Percentiles rank a stretch among this genome's conserved stretches.
phyloP scores from a whole-genome alignment of 2,888 invertebrate genomes.

The Lithosia quadra region DNA sequence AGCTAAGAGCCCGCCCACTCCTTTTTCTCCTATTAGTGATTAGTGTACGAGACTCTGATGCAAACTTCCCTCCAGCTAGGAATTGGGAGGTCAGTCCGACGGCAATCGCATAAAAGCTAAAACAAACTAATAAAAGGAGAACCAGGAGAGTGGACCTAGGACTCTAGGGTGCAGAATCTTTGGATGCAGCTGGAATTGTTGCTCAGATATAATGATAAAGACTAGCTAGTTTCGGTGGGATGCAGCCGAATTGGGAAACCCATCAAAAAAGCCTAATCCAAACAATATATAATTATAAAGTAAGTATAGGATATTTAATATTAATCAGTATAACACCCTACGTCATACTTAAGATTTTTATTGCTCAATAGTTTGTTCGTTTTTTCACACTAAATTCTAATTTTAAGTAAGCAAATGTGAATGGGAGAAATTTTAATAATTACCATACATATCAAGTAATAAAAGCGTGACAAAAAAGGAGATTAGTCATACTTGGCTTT shows the following conservation, averaged over 20 bases:
- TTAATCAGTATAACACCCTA: background rate
- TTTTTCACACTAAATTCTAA: conserved; percentile 2
- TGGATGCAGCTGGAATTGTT: no score
- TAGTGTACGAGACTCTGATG: no score
- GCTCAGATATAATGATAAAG: background rate
- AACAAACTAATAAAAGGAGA: no score
- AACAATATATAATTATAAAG: no score
- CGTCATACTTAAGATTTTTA: background rate
- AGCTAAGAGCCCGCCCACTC: no score
- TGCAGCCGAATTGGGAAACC: no score
- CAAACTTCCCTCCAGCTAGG: no score
- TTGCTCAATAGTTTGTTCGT: background rate
- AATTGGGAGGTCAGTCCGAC: no score
- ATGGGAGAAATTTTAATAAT: conserved; percentile 4
- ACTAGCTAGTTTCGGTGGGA: background rate
- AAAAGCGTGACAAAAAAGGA: conserved; percentile 2
- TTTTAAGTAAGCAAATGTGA: background rate
- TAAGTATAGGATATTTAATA: no score
- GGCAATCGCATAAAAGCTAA: no score
- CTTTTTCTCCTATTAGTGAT: background rate
- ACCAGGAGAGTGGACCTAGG: no score
- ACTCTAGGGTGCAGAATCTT: no score
- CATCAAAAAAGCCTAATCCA: background rate
- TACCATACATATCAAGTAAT: conserved; percentile 2
- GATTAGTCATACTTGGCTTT: background rate